Percentiles rank a stretch among this genome's conserved stretches.
These are phyloP conservation scores for Rhadinocentrus ornatus DNA, from an alignment of 2,797 vertebrate species.

Conservation along the genomic window DNA sequence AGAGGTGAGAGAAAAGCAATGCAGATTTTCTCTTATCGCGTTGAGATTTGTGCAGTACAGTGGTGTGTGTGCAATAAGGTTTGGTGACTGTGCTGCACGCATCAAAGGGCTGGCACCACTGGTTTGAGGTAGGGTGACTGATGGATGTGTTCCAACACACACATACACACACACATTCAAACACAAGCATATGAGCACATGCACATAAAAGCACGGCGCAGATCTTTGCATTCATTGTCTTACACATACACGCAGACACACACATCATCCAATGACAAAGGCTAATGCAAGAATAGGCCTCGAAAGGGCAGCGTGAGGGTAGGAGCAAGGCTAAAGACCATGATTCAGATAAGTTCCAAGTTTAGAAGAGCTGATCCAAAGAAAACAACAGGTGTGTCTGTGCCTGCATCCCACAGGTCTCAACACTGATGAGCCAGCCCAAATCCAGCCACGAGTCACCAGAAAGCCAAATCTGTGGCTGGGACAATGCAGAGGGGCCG, in stretches of 20 bases:
- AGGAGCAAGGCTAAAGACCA: conserved; percentile 70
- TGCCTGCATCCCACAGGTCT: conserved; percentile 58
- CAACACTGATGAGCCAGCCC: conserved; percentile 74
- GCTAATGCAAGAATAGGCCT: conserved; percentile 72
- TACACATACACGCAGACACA: conserved; percentile 19
- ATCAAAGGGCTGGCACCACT: conserved; percentile 83
- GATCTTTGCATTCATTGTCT: conserved; percentile 29
- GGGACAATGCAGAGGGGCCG: conserved; percentile 62
- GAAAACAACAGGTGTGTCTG: conserved; percentile 54
- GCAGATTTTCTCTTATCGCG: conserved; percentile 61
- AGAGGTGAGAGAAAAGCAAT: conserved; percentile 73
- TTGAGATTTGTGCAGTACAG: conserved; percentile 79
- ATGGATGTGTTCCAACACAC: conserved; percentile 75
- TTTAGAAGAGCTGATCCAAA: conserved; percentile 63
- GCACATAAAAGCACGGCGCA: conserved; percentile 55
- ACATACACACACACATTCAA: conserved; percentile 37
- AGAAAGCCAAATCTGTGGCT: conserved; percentile 70
- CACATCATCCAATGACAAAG: conserved; percentile 61
- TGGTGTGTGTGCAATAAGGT: conserved; percentile 78
- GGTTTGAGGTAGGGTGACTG: conserved; percentile 87
- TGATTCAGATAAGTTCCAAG: conserved; percentile 58
- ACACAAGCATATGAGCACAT: conserved; percentile 26
- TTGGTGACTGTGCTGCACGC: conserved; percentile 78
- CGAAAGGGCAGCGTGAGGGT: conserved; percentile 67
- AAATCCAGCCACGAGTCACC: conserved; percentile 81